These are phyloP conservation scores for Semibalanus balanoides DNA, from an alignment of 1,140 invertebrate species.

Conservation along the genomic window DNA sequence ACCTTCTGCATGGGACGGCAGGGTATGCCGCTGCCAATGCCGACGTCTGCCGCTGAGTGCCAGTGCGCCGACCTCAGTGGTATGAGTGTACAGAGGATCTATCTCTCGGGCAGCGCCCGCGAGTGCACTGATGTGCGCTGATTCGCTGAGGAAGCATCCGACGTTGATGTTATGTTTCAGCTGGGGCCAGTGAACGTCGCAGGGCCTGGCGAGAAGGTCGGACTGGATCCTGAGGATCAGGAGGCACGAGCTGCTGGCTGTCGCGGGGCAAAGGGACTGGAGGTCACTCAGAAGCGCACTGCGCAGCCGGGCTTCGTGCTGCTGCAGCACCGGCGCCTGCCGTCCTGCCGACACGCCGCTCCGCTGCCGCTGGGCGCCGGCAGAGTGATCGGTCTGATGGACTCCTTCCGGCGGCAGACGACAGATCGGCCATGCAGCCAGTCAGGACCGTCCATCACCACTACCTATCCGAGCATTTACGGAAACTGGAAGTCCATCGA, in stretches of 20 bases:
- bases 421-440: not conserved
- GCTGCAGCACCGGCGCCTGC: not conserved
- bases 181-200: not conserved
- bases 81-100: not conserved
- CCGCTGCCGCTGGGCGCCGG: not conserved
- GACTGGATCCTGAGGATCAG: no score
- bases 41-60: no score
- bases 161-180: not conserved
- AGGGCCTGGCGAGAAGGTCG: not conserved
- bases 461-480: not conserved
- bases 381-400: not conserved
- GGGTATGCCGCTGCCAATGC: no score
- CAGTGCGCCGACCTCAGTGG: constrained; percentile 13
- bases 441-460: not conserved
- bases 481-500: not conserved
- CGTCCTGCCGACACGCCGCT: not conserved
- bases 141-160: not conserved
- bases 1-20: no score
- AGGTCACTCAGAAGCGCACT: not conserved
- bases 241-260: not conserved
- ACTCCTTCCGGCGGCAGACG: not conserved
- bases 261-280: not conserved
- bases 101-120: not conserved
- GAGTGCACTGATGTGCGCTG: not conserved
- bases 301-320: not conserved